Conservation (phyloP, 2,888 invertebrate species). For the Serrognathus titanus region DNA sequence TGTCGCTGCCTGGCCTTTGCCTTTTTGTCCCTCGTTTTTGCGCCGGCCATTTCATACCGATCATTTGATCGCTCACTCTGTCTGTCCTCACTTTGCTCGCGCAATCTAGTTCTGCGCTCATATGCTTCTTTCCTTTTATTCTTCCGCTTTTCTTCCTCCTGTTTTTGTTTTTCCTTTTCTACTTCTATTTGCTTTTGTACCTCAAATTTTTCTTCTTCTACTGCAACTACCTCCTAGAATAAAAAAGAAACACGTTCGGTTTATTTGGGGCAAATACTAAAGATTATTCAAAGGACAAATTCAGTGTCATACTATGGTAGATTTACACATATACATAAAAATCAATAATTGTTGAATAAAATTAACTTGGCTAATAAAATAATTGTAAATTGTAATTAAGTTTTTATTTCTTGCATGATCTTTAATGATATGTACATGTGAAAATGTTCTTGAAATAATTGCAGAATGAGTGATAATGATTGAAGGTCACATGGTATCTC, state of each 20-base stretch:
- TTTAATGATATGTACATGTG: too few relatives aligned
- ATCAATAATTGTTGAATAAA: too few relatives aligned
- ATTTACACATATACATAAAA: too few relatives aligned
- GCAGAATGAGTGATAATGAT: too few relatives aligned
- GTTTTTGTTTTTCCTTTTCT: conserved; percentile 24
- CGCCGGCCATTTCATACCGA: conserved; percentile 45
- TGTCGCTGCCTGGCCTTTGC: conserved; percentile 25
- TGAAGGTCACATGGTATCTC: too few relatives aligned
- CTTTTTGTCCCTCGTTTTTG: conserved; percentile 38
- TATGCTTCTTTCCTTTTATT: conserved; percentile 34
- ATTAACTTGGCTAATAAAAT: too few relatives aligned
- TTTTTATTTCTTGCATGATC: too few relatives aligned
- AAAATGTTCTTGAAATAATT: too few relatives aligned
- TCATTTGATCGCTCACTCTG: conserved; percentile 31
- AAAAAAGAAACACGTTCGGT: background rate
- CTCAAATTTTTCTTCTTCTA: conserved; percentile 18
- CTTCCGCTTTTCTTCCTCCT: conserved; percentile 11
- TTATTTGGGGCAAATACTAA: too few relatives aligned
- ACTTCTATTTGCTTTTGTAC: conserved; percentile 23
- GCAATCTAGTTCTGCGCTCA: conserved; percentile 55
- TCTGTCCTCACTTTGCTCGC: conserved; percentile 50
- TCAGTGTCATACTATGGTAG: too few relatives aligned
- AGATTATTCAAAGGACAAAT: too few relatives aligned
- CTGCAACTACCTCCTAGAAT: conserved; percentile 16
- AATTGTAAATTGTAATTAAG: too few relatives aligned